These are phyloP conservation scores for Andinoacara biseriatus DNA, from an alignment of 2,113 vertebrate species.

Conservation along the genomic window DNA sequence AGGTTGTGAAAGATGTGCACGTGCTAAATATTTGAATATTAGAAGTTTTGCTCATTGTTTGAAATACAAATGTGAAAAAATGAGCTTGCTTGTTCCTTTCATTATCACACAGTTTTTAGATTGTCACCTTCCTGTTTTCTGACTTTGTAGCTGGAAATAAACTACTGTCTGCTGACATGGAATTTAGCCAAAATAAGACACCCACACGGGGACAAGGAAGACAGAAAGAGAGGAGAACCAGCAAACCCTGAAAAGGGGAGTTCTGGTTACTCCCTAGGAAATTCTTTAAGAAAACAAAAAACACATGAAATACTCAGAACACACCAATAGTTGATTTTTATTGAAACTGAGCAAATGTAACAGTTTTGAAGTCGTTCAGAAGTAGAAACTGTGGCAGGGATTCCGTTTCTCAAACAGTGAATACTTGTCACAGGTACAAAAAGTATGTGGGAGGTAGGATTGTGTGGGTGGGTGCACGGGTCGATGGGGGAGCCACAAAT, in stretches of 20 bases:
- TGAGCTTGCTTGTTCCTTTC: background rate
- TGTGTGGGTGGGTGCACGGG: constrained; percentile 52
- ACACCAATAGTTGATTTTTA: background rate
- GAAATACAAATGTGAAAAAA: accelerated
- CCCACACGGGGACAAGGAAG: constrained; percentile 28
- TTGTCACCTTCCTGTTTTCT: constrained; percentile 27
- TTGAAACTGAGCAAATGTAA: constrained; percentile 16
- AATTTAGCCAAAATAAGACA: constrained; percentile 19
- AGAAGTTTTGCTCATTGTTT: background rate
- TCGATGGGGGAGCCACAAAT: constrained; percentile 63
- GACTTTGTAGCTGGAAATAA: constrained; percentile 32
- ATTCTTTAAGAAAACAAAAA: constrained; percentile 24
- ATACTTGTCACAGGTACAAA: constrained; percentile 46
- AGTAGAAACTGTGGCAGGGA: constrained; percentile 20
- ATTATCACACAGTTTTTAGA: background rate
- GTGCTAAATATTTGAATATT: background rate
- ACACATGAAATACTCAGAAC: background rate
- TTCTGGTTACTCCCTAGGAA: constrained; percentile 9
- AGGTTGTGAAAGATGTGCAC: background rate
- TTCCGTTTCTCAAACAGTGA: constrained; percentile 23
- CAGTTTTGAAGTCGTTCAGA: constrained; percentile 3
- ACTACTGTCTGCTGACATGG: constrained; percentile 2
- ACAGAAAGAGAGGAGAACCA: constrained; percentile 16
- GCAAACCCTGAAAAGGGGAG: constrained; percentile 7
- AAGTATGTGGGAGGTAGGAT: constrained; percentile 37